Evolutionary conservation across 1,140 invertebrate genomes (phyloP).

Genomic region (Eurosta solidaginis): DNA sequence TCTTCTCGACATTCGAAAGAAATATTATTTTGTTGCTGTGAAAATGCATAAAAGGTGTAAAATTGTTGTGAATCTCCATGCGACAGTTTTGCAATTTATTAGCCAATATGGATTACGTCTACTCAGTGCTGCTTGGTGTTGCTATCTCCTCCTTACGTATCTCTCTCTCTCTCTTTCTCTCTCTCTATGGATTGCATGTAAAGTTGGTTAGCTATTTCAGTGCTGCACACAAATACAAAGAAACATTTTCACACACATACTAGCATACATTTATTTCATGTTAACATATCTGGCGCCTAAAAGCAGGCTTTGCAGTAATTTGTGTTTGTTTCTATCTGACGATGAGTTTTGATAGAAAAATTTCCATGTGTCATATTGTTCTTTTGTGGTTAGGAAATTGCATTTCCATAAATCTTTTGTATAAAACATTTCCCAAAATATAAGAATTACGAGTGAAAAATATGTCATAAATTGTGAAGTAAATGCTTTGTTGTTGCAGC

Average conservation of each 20-base stretch:
- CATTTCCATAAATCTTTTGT: constrained; percentile 6
- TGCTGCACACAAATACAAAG: not conserved
- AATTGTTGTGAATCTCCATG: constrained; percentile 10
- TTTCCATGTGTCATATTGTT: not conserved
- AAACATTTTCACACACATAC: not conserved
- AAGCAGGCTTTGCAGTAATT: constrained; percentile 2
- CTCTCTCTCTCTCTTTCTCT: not conserved
- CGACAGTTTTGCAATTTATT: constrained; percentile 20
- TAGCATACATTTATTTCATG: not conserved
- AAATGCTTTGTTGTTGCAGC: not conserved
- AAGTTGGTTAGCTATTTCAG: not conserved
- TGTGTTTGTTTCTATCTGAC: not conserved
- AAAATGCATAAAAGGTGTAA: constrained; percentile 5
- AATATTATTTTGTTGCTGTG: constrained; percentile 21
- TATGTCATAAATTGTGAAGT: not conserved
- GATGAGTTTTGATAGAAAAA: not conserved
- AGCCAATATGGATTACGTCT: constrained; percentile 17
- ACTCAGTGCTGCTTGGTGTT: not conserved
- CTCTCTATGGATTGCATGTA: not conserved
- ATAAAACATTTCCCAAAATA: not conserved
- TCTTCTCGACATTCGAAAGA: not conserved
- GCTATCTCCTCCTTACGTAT: not conserved
- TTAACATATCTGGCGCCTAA: not conserved
- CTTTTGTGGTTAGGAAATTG: not conserved
- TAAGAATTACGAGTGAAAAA: constrained; percentile 4